Conservation (phyloP, 2,888 invertebrate genomes). For the Biston betularia region DNA sequence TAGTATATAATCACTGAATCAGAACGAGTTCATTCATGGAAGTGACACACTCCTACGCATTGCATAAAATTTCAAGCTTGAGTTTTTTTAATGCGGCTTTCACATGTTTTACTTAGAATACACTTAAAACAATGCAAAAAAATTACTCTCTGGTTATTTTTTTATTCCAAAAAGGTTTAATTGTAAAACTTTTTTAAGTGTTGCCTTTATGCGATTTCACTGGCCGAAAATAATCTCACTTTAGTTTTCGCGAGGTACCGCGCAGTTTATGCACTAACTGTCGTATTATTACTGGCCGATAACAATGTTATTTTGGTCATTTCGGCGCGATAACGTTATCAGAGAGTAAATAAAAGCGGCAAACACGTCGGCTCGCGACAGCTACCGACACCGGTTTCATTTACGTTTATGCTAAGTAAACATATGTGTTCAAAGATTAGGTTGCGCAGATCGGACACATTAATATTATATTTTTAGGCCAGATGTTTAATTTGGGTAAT, state of each 20-base stretch:
- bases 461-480: neutral
- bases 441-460: slow-evolving; percentile 12
- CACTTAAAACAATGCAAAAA: neutral
- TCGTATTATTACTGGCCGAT: slow-evolving; percentile 22
- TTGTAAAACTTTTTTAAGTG: neutral
- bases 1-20: slow-evolving; percentile 31
- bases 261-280: slow-evolving; percentile 1
- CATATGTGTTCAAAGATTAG: slow-evolving; percentile 64
- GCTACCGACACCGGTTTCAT: slow-evolving; percentile 53
- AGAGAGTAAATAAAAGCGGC: slow-evolving; percentile 47
- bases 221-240: neutral
- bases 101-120: slow-evolving; percentile 21
- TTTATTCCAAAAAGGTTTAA: neutral
- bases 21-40: slow-evolving; percentile 30
- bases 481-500: neutral
- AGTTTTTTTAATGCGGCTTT: slow-evolving; percentile 15
- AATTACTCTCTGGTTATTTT: neutral
- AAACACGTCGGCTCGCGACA: slow-evolving; percentile 33
- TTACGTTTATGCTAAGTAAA: slow-evolving; percentile 60
- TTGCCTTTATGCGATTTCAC: neutral
- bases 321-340: slow-evolving; percentile 60
- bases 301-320: slow-evolving; percentile 40
- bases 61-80: slow-evolving; percentile 21
- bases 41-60: slow-evolving; percentile 17
- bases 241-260: neutral